phyloP scores from a whole-genome alignment of 30 jellyfish, hydroid and myxozoan genomes.

The Sanderia malayensis region DNA sequence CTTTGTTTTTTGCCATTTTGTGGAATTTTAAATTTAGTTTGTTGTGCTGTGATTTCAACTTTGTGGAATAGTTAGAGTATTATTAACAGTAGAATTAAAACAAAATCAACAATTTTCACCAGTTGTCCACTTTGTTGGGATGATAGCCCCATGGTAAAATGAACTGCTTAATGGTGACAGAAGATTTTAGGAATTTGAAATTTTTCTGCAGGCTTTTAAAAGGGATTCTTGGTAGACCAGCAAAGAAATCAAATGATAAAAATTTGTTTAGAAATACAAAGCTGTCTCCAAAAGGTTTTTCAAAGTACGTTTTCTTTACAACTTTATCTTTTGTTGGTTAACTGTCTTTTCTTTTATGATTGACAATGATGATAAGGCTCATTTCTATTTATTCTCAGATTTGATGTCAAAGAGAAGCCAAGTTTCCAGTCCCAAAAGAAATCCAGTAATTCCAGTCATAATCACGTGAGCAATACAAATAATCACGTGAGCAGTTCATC shows the following conservation, averaged over 20 bases:
- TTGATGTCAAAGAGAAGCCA: conserved; percentile 38
- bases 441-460: not conserved
- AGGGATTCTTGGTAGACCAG: conserved; percentile 76
- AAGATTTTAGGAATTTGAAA: too few relatives aligned
- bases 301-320: conserved; percentile 17
- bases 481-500: conserved; percentile 18
- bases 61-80: too few relatives aligned
- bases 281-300: conserved; percentile 8
- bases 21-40: too few relatives aligned
- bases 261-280: conserved; percentile 26
- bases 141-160: too few relatives aligned
- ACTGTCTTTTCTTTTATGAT: not conserved
- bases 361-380: not conserved
- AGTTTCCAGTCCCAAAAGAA: not conserved
- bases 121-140: too few relatives aligned
- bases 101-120: too few relatives aligned
- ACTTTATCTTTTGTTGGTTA: too few relatives aligned
- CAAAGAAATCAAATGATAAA: conserved; percentile 44
- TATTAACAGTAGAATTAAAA: too few relatives aligned
- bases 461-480: conserved; percentile 12
- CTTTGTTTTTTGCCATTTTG: too few relatives aligned
- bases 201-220: conserved; percentile 32
- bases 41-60: too few relatives aligned
- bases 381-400: conserved; percentile 10
- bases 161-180: too few relatives aligned